Conservation (phyloP, 2,797 vertebrate species). For the Semaprochilodus insignis region DNA sequence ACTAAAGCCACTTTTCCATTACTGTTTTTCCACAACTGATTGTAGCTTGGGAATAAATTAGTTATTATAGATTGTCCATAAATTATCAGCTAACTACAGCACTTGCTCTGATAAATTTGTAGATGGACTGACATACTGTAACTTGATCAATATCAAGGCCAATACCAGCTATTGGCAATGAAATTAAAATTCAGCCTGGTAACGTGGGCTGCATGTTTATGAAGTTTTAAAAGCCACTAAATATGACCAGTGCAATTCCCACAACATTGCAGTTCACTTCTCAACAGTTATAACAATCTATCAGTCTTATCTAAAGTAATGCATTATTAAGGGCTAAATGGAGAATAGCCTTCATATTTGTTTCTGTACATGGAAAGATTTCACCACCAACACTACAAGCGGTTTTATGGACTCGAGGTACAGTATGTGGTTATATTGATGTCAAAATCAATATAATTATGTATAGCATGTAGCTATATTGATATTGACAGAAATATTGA, state of each 20-base stretch:
- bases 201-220: conserved; percentile 1
- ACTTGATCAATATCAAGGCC: conserved; percentile 68
- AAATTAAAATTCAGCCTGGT: neutral
- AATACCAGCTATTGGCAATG: neutral
- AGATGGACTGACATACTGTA: conserved; percentile 67
- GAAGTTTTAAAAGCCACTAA: neutral
- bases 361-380: neutral
- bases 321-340: neutral
- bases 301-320: neutral
- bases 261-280: neutral
- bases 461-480: too few species aligned
- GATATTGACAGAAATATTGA: too few species aligned
- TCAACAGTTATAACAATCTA: neutral
- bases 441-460: too few species aligned
- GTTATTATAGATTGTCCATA: conserved; percentile 66
- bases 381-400: too few species aligned
- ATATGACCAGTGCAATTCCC: neutral
- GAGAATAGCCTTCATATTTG: neutral
- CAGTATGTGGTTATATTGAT: too few species aligned
- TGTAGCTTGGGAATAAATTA: conserved; percentile 69
- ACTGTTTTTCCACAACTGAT: conserved; percentile 66
- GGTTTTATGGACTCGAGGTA: too few species aligned
- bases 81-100: conserved; percentile 70
- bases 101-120: conserved; percentile 63
- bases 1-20: conserved; percentile 48